Conservation (phyloP, 2,113 vertebrate species). For the Semnopithecus entellus region DNA sequence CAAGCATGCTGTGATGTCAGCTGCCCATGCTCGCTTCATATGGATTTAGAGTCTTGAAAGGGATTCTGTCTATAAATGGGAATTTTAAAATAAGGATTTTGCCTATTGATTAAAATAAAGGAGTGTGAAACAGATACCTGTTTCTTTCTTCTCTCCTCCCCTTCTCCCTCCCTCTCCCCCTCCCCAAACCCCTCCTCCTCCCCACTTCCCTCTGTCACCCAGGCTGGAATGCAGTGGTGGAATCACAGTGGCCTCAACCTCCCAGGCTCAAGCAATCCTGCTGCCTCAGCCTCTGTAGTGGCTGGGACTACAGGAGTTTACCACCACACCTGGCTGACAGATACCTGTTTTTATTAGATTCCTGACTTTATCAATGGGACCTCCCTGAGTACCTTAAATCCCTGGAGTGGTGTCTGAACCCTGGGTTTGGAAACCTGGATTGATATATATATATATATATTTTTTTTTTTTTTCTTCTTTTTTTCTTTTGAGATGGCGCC, state of each 20-base stretch:
- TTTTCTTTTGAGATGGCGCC: no score
- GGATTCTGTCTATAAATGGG: slow-evolving; percentile 1
- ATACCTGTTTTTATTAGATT: neutral
- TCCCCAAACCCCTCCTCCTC: no score
- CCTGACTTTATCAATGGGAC: neutral
- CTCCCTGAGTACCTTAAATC: neutral
- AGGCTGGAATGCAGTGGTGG: no score
- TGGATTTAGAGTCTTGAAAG: neutral
- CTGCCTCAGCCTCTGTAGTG: no score
- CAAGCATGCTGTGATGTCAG: neutral
- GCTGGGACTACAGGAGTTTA: no score
- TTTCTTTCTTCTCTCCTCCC: neutral
- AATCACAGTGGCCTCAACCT: no score
- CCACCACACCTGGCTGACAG: neutral
- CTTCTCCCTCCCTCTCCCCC: no score
- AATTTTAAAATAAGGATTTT: slow-evolving; percentile 20
- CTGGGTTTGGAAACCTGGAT: neutral
- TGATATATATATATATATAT: neutral
- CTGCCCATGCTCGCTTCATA: neutral
- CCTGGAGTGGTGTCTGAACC: neutral
- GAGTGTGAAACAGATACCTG: neutral
- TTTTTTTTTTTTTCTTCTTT: neutral
- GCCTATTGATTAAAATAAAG: slow-evolving; percentile 32
- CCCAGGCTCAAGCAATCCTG: no score
- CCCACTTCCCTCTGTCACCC: no score